Conservation (phyloP, 2,888 invertebrate genomes). For the Polymixis lichenea region DNA sequence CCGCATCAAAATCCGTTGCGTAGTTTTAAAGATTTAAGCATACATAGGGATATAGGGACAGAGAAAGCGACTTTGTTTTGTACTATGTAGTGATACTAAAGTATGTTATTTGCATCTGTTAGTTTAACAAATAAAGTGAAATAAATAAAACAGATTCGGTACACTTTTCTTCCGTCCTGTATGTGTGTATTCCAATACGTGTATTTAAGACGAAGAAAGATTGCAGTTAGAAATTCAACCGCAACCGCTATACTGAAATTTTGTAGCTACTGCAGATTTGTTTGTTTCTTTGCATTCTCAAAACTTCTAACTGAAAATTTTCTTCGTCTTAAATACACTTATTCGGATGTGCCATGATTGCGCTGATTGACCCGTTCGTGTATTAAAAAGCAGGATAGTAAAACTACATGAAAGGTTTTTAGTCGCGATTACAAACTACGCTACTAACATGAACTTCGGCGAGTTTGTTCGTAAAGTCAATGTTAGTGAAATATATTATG, state of each 20-base stretch:
- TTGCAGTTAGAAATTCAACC: too few relatives aligned
- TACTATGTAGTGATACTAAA: too few relatives aligned
- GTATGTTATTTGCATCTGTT: neutral
- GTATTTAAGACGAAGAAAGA: too few relatives aligned
- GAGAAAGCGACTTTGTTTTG: too few relatives aligned
- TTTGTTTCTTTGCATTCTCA: neutral
- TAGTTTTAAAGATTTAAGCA: too few relatives aligned
- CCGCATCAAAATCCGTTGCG: too few relatives aligned
- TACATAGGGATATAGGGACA: too few relatives aligned
- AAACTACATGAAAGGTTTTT: neutral
- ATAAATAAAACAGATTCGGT: neutral
- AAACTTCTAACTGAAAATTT: neutral
- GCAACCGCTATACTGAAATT: neutral
- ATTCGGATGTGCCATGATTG: neutral
- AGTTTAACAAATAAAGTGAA: neutral
- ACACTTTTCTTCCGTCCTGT: neutral
- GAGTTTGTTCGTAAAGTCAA: slow-evolving; percentile 28
- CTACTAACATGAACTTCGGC: neutral
- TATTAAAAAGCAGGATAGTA: neutral
- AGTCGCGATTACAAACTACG: slow-evolving; percentile 2
- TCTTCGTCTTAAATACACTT: neutral
- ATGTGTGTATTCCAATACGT: too few relatives aligned
- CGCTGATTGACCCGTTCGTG: neutral
- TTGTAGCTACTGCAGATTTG: neutral
- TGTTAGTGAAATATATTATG: neutral